Base-by-base conservation (phyloP, 37 sponge, comb jelly and placozoan species). In the Halisarca cf. caerulea region DNA sequence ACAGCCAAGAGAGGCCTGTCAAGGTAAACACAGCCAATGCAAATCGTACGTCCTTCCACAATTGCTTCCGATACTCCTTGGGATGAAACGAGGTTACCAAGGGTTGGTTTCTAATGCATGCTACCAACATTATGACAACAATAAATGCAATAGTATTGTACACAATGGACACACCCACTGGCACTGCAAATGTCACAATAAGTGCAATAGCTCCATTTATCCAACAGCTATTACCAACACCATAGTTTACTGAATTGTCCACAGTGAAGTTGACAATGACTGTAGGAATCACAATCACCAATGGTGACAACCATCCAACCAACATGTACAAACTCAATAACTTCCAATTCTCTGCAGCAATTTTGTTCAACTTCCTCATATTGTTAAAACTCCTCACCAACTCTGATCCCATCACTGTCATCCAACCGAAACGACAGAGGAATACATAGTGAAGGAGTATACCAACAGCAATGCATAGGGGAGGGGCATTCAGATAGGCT, bases 1-100 rank as follows among this genome's bases (percentile, higher is more conserved):
- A 89, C 28, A 80, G 4, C 89, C 89, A 89, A 7, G 89, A 83
- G 25, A 84, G 34, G 7, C 89, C 89, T 11, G 82, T 80, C n/a
- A 68, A 39, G 9, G 60, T 43, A 27, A 82, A 75, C 2, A 85
- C 14, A 32, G 86, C 86, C 0, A 75, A 9, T 11, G 37, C 35
- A 21, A 82, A 54, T 6, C 86, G 81, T 35, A 89, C 21, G 41
- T 72, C 30, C 30, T 62, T 62, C 30, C 30, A 62, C 15, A 23
- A 62, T 62, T 62, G 25, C 30, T n/a, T 30, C 64, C 30, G 9
- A 47, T 47, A 11, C 11, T 47, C 51, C 11, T 47, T 47, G 51
- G 51, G 51, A 15, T 62, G 18, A 62, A n/a, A 20, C 5, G 64
- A 62, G 25, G 6, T 62, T 62, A 6, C 64, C 25, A 62, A 7